These are phyloP conservation scores for Yponomeuta malinellus DNA, from an alignment of 2,888 invertebrate genomes.

Conservation along the genomic window DNA sequence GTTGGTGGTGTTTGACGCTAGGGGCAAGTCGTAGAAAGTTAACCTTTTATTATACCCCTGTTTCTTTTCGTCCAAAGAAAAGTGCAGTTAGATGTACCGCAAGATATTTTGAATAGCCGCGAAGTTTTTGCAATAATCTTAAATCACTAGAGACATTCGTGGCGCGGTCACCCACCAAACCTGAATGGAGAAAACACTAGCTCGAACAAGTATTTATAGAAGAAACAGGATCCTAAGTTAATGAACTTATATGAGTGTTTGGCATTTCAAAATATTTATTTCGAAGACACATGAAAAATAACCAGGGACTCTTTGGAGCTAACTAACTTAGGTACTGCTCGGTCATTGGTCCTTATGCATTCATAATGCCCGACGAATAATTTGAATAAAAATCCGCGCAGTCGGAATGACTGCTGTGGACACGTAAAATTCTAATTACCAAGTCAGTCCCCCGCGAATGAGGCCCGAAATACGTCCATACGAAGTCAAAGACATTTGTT, in stretches of 20 bases:
- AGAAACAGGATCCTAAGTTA: background rate
- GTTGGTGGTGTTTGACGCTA: background rate
- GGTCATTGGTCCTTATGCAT: too few relatives aligned
- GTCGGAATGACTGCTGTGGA: too few relatives aligned
- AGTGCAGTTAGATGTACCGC: background rate
- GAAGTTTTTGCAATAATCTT: background rate
- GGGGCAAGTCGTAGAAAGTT: background rate
- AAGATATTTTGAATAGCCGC: background rate
- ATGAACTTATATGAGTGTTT: background rate
- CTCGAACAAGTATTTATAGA: background rate
- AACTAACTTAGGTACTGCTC: too few relatives aligned
- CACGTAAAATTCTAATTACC: too few relatives aligned
- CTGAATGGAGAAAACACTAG: conserved; percentile 1
- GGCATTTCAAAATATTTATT: background rate
- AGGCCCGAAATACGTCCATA: too few relatives aligned
- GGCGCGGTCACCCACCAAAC: background rate
- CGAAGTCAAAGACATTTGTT: too few relatives aligned
- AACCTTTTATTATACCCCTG: background rate
- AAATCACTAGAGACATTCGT: background rate
- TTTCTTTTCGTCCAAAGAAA: conserved; percentile 1
- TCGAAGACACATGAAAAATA: background rate
- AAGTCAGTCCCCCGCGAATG: too few relatives aligned
- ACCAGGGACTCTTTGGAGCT: too few relatives aligned
- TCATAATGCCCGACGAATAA: too few relatives aligned
- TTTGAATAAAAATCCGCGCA: too few relatives aligned